Percentiles rank a stretch among this genome's conserved stretches.
These are phyloP conservation scores for Cariama cristata DNA, from an alignment of 2,113 vertebrate species.

Conservation along the genomic window DNA sequence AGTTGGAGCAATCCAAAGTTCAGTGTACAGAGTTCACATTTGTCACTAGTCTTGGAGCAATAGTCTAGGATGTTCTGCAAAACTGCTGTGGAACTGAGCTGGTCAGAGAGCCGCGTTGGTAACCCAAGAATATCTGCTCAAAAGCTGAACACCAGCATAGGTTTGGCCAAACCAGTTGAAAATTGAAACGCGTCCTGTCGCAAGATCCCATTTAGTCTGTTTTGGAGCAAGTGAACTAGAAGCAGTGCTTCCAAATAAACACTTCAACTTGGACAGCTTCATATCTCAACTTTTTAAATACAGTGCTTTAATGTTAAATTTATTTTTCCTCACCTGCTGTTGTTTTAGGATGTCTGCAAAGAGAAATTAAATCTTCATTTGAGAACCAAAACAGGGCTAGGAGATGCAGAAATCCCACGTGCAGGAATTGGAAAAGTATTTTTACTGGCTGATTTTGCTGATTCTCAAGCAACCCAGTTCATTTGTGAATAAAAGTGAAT, in stretches of 20 bases:
- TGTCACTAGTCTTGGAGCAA: background rate
- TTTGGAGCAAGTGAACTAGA: background rate
- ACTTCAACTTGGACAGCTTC: background rate
- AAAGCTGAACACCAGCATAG: background rate
- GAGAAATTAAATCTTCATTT: background rate
- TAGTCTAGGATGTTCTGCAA: background rate
- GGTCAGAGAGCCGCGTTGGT: background rate
- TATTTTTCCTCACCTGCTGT: background rate
- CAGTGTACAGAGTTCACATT: background rate
- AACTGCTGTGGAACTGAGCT: background rate
- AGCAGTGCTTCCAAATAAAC: background rate
- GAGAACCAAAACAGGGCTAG: background rate
- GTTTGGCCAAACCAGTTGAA: background rate
- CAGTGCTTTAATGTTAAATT: background rate
- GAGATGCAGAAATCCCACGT: background rate
- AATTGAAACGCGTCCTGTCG: background rate
- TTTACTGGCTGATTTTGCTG: background rate
- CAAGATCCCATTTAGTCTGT: background rate
- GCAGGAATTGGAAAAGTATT: background rate
- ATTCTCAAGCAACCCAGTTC: background rate
- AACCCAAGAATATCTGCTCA: background rate
- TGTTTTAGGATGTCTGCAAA: background rate
- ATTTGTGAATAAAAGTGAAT: background rate
- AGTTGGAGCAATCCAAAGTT: background rate
- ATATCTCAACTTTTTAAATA: background rate